Evolutionary conservation across 2,888 invertebrate genomes (phyloP).

Genomic region (Neocrepidodera transversa): DNA sequence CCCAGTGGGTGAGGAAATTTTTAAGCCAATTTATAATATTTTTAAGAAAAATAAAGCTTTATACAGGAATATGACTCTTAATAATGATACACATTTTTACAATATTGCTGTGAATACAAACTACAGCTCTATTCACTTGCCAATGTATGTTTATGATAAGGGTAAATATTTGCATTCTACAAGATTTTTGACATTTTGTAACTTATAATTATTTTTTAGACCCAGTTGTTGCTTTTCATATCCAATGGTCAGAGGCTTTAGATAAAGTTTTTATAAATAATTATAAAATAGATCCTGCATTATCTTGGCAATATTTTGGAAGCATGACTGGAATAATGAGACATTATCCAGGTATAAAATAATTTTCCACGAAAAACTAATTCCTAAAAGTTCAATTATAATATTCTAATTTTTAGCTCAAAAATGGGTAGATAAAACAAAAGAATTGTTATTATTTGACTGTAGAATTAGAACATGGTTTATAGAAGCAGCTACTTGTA

Average conservation of each 20-base stretch:
- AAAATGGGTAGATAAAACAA: conserved; percentile 49
- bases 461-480: conserved; percentile 94
- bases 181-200: background rate
- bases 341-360: conserved; percentile 74
- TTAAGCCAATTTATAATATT: conserved; percentile 38
- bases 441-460: conserved; percentile 74
- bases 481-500: conserved; percentile 96
- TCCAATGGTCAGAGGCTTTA: conserved; percentile 88
- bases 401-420: conserved; percentile 41
- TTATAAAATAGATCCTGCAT: conserved; percentile 84
- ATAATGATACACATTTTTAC: conserved; percentile 83
- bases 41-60: conserved; percentile 47
- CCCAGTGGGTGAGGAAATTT: conserved; percentile 52
- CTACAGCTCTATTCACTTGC: conserved; percentile 89
- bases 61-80: conserved; percentile 68
- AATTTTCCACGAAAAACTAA: background rate
- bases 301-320: conserved; percentile 98
- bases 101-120: conserved; percentile 81
- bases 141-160: conserved; percentile 90
- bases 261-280: conserved; percentile 86
- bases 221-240: conserved; percentile 69
- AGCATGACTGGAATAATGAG: conserved; percentile 91
- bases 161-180: conserved; percentile 61
- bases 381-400: background rate
- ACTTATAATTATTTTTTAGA: conserved; percentile 21